Base-by-base conservation (phyloP, 2,797 vertebrate genomes). In the Notoglanidium macrostoma region DNA sequence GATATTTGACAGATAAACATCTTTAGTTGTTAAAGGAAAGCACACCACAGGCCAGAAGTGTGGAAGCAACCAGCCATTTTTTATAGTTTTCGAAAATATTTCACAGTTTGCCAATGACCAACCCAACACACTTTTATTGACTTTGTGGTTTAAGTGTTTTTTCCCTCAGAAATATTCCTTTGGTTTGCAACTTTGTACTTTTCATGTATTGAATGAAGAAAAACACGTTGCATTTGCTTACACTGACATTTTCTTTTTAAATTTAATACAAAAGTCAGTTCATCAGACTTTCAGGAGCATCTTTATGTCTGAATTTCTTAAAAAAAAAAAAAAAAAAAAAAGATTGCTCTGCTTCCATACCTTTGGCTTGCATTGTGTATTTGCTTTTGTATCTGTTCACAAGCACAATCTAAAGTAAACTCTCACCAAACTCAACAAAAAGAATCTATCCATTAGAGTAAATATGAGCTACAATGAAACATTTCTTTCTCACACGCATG, bases 191-290 rank as follows among this genome's bases (percentile, higher is more conserved):
- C 35, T 57, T 10, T 78, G 54, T 5, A 78, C 76, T 35, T 57
- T 57, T 78, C n/a, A 21, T 57, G 17, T 23, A 55, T 77, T 51
- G 29, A 51, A 51, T 10, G 46, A 29, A 17, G 46, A 51, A 19
- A 91, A 89, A 85, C 67, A 86, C 65, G 1, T 35, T 70, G 14
- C 29, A 5, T 32, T 17, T 6, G 15, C 35, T 44, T 72, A 72
- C 35, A 72, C 35, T 21, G 19, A 23, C 35, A 44, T 35, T 23
- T 72, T 72, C 35, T 40, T 35, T 19, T 40, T 35, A 7, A 40
- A 23, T 73, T 73, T 49, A 46, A 49, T n/a, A 5, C 19, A 35
- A 35, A 44, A 11, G 8, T 72, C 1, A 12, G 10, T 65, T 14
- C 1, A 63, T 17, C 23, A 65, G 12, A 26, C 10, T n/a, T 65